Conservation (phyloP, 2,888 invertebrate genomes). For the Cartodere bifasciata region DNA sequence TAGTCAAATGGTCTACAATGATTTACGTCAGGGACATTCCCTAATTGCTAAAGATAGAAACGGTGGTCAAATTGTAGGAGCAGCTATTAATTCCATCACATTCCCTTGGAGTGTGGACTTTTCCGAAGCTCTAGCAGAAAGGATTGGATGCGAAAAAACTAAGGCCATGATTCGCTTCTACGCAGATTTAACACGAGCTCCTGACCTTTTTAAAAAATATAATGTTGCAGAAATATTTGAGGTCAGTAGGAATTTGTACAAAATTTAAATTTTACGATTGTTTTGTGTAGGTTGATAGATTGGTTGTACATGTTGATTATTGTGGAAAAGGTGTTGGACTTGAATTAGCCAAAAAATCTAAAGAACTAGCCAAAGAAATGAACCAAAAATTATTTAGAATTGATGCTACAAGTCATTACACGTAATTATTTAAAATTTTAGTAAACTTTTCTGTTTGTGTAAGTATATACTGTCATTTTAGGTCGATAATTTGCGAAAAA, state of each 20-base stretch:
- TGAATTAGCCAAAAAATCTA: too few species aligned
- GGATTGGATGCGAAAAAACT: slow-evolving; percentile 28
- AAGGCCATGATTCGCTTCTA: slow-evolving; percentile 38
- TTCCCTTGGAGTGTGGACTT: slow-evolving; percentile 41
- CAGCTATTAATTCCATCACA: slow-evolving; percentile 36
- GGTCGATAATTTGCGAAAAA: too few species aligned
- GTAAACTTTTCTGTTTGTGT: too few species aligned
- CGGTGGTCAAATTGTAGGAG: slow-evolving; percentile 33
- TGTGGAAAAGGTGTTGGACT: too few species aligned
- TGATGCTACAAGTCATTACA: too few species aligned
- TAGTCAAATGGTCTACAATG: slow-evolving; percentile 15
- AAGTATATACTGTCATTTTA: too few species aligned
- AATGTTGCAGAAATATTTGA: slow-evolving; percentile 38
- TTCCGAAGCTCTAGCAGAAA: slow-evolving; percentile 41
- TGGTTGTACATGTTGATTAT: too few species aligned
- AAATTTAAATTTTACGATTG: too few species aligned
- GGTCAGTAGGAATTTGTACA: slow-evolving; percentile 30
- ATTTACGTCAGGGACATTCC: slow-evolving; percentile 30
- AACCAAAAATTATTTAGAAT: too few species aligned
- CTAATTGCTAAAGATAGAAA: slow-evolving; percentile 33
- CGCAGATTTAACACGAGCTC: slow-evolving; percentile 38
- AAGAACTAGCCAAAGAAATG: too few species aligned
- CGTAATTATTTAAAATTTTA: too few species aligned
- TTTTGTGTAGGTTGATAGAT: too few species aligned
- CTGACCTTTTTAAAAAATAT: slow-evolving; percentile 37